Base-by-base conservation (phyloP, 2,797 vertebrate species). In the Petrocephalus schoutedeni region DNA sequence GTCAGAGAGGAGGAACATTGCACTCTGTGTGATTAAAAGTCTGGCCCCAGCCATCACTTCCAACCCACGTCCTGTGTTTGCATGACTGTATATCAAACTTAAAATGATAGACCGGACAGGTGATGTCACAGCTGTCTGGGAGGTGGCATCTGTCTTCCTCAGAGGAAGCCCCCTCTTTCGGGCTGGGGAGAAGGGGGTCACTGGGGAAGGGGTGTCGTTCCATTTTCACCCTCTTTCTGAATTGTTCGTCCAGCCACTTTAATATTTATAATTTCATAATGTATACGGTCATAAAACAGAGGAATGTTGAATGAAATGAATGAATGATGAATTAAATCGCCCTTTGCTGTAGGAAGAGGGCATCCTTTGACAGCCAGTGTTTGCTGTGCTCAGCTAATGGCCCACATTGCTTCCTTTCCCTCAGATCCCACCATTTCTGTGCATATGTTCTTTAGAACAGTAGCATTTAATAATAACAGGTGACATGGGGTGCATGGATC, bases 201-300 rank as follows among this genome's bases (percentile, higher is more conserved):
- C 91, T 93, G 92, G 90, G 93, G 89, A 89, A 86, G 19, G 1
- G 87, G 89, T 90, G 90, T 91, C 90, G 58, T 89, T 89, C 88
- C 88, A 89, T 16, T 74, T 89, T 90, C 64, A 51, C 87, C 89
- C 71, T 85, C 90, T 91, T 82, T 86, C 90, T 87, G 61, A 85
- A 67, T 87, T 84, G 64, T 61, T 90, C 89, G 71, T 89, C 84
- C 88, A 89, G 89, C 90, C 89, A 58, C 88, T 93, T 93, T 92
- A 92, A 93, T 93, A 94, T 95, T 93, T 91, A 94, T 94, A 94
- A 94, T 93, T 94, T 92, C 91, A 94, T 94, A 94, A 94, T 93
- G 94, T 92, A 93, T 91, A 91, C 84, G 91, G 93, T 94, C 92
- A 95, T 95, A 94, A 95, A 94, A 94, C 89, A 90, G 91, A 93